These are phyloP conservation scores for Quadriops clusia DNA, from an alignment of 2,888 invertebrate species.

Conservation along the genomic window DNA sequence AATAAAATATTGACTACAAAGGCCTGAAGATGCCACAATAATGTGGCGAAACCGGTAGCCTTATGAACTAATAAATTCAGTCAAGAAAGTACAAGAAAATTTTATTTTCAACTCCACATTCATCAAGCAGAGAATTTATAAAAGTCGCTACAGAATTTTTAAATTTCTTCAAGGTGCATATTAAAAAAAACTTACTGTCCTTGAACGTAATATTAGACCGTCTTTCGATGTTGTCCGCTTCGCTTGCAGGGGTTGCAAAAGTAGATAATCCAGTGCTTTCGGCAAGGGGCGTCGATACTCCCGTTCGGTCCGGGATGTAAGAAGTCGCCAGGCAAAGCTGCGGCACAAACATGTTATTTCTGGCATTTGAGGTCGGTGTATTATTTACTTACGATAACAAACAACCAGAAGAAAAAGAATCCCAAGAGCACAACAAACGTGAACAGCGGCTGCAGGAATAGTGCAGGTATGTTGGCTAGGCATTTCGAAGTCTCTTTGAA, in stretches of 20 bases:
- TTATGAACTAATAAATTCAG: no score
- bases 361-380: slow-evolving; percentile 2
- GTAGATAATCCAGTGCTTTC: slow-evolving; percentile 12
- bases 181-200: slow-evolving; percentile 9
- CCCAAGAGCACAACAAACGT: slow-evolving; percentile 67
- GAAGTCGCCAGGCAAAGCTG: slow-evolving; percentile 70
- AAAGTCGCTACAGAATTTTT: neutral
- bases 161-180: no score
- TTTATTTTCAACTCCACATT: no score
- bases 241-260: slow-evolving; percentile 20
- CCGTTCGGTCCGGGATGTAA: slow-evolving; percentile 44
- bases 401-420: slow-evolving; percentile 79
- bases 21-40: no score
- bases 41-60: no score
- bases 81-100: no score
- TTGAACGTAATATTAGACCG: slow-evolving; percentile 2
- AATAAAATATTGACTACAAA: no score
- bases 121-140: slow-evolving; percentile 1
- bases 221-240: slow-evolving; percentile 13
- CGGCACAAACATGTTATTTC: no score
- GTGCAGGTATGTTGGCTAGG: slow-evolving; percentile 68
- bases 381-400: slow-evolving; percentile 59
- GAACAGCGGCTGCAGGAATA: slow-evolving; percentile 73
- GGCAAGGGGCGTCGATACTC: slow-evolving; percentile 21
- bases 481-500: slow-evolving; percentile 87